Base-by-base conservation (phyloP, 1,140 invertebrate genomes). In the Bombus superbus region DNA sequence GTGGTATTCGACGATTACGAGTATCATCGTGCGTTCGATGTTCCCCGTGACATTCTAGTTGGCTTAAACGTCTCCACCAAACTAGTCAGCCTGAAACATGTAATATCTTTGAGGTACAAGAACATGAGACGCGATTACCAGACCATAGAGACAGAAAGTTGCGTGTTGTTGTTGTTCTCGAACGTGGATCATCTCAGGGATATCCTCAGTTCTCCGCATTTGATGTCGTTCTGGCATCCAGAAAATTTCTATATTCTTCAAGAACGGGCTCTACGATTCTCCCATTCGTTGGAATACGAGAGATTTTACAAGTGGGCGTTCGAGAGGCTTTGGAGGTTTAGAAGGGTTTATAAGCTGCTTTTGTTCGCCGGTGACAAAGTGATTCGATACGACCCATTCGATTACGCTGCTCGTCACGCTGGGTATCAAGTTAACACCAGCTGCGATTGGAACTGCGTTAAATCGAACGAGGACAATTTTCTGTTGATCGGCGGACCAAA, bases 171-270 rank as follows among this genome's bases (percentile, higher is more conserved):
- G 1, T 2, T 78, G 1, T 77, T 83, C 22, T 10, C 40, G 22
- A 11, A 38, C 57, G 25, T 78, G n/a, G 28, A 81, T 0, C 57
- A 64, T 18, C 72, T 86, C 6, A 71, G 47, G 11, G 42, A 84
- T 22, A 57, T 74, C 2, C 32, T 86, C 2, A n/a, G 3, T 9
- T 73, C 85, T 22, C 74, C 74, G 6, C 69, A 83, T 22, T 38
- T 81, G 32, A 3, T 32, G 28, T 64, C 85, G 10, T 78, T 87
- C 35, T 87, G 86, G 86, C 86, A 87, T 8, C 82, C 86, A 0
- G 75, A 71, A 18, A 85, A 79, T 32, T 38, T 75, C 8, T 87
- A 87, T 35, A 38, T 87, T 25, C 68, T 87, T 8, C 71, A 72
- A 18, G 62, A 76, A 0, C 47, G 3, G 0, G 1, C 10, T 0